Conservation (phyloP, 2,888 invertebrate species). For the Lithosia quadra region DNA sequence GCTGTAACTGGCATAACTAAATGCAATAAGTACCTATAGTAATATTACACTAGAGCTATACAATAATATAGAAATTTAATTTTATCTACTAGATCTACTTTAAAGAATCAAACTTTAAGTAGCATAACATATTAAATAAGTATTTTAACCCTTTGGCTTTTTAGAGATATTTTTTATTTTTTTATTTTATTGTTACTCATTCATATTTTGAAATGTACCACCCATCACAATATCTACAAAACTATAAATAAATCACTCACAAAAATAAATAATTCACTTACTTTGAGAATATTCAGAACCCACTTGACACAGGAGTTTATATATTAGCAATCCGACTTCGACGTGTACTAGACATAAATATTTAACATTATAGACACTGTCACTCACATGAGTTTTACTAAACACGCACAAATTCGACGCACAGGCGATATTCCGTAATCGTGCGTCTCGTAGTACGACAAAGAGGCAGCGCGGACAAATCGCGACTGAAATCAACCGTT, state of each 20-base stretch:
- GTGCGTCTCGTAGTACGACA: constrained; percentile 37
- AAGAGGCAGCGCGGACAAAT: constrained; percentile 44
- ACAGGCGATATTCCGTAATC: constrained; percentile 28
- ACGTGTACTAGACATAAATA: constrained; percentile 1
- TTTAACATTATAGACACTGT: constrained; percentile 22
- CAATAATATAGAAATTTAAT: not conserved
- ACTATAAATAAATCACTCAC: not conserved
- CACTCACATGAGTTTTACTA: constrained; percentile 31
- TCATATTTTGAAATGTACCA: not conserved
- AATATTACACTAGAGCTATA: not conserved
- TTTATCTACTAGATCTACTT: not conserved
- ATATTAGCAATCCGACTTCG: constrained; percentile 24
- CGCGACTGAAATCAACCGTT: constrained; percentile 52
- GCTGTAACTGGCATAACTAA: not conserved
- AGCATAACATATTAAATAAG: not conserved
- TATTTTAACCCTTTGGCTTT: too few relatives aligned
- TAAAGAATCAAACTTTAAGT: not conserved
- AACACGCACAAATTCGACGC: constrained; percentile 28
- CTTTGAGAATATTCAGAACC: constrained; percentile 32
- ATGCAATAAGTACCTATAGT: too few relatives aligned
- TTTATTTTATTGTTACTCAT: too few relatives aligned
- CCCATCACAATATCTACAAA: not conserved
- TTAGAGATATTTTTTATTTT: too few relatives aligned
- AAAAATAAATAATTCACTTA: constrained; percentile 23
- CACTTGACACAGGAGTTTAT: constrained; percentile 13